phyloP scores from a whole-genome alignment of 2,888 invertebrate species.

The Acronicta aceris region DNA sequence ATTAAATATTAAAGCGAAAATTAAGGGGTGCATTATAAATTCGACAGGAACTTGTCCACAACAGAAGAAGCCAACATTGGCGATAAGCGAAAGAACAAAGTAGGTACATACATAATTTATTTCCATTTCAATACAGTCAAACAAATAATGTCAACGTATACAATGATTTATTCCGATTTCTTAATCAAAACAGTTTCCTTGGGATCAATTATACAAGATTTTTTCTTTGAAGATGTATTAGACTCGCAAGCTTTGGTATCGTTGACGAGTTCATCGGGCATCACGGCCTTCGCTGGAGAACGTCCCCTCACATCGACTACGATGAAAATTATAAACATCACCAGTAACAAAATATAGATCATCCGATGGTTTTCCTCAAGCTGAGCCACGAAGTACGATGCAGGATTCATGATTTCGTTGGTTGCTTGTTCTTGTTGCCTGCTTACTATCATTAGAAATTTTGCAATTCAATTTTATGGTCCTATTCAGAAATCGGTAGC shows the following conservation, averaged over 20 bases:
- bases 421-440: conserved; percentile 1
- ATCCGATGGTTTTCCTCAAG: conserved; percentile 46
- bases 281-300: conserved; percentile 2
- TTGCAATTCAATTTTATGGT: conserved; percentile 24
- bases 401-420: conserved; percentile 43
- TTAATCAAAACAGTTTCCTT: conserved; percentile 35
- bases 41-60: too few species aligned
- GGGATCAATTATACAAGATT: neutral
- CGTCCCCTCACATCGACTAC: conserved; percentile 34
- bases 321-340: conserved; percentile 45
- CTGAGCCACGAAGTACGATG: conserved; percentile 34
- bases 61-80: neutral
- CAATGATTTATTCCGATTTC: conserved; percentile 47
- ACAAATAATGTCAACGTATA: conserved; percentile 9
- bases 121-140: conserved; percentile 2
- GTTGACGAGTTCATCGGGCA: conserved; percentile 7
- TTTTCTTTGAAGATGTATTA: conserved; percentile 19
- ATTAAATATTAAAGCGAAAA: too few species aligned
- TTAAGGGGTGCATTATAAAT: too few species aligned
- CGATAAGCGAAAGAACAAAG: neutral
- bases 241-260: conserved; percentile 15
- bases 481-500: conserved; percentile 13
- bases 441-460: conserved; percentile 38
- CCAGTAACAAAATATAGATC: conserved; percentile 41
- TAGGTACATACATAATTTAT: neutral